These are phyloP conservation scores for Zoroaster sp. DNA, from an alignment of 53 echinoderm and acorn worm species.

Conservation along the genomic window DNA sequence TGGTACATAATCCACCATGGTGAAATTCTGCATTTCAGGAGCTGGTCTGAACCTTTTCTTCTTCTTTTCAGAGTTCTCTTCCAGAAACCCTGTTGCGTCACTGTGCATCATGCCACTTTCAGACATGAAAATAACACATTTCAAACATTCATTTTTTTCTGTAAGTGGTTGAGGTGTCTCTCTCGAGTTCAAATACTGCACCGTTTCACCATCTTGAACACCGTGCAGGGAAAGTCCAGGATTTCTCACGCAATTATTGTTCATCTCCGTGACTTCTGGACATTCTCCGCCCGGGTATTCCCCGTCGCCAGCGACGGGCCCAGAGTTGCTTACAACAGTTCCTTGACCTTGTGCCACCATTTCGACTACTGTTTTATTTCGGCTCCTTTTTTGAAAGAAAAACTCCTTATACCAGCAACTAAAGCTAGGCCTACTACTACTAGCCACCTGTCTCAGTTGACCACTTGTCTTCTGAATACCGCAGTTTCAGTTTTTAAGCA, in stretches of 20 bases:
- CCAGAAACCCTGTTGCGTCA: background rate
- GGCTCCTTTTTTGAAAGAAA: background rate
- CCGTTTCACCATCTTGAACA: background rate
- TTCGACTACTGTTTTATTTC: background rate
- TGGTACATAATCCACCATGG: background rate
- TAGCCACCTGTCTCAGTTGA: background rate
- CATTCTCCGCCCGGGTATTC: background rate
- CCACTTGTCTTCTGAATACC: background rate
- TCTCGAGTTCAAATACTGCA: background rate
- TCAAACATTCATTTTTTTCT: background rate
- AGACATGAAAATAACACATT: background rate
- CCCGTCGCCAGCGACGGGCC: background rate
- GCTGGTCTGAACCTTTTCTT: constrained; percentile 7
- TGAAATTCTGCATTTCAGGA: background rate
- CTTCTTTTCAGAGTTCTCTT: background rate
- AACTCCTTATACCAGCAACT: no score
- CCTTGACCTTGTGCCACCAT: background rate
- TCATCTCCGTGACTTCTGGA: background rate
- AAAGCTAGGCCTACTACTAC: background rate
- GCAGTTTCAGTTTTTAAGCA: background rate
- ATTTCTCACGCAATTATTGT: background rate
- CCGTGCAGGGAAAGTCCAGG: background rate
- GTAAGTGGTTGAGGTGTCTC: background rate
- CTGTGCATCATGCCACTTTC: background rate
- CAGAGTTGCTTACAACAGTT: background rate